Conservation (phyloP, 2,797 vertebrate genomes). For the Kryptopterus vitreolus region DNA sequence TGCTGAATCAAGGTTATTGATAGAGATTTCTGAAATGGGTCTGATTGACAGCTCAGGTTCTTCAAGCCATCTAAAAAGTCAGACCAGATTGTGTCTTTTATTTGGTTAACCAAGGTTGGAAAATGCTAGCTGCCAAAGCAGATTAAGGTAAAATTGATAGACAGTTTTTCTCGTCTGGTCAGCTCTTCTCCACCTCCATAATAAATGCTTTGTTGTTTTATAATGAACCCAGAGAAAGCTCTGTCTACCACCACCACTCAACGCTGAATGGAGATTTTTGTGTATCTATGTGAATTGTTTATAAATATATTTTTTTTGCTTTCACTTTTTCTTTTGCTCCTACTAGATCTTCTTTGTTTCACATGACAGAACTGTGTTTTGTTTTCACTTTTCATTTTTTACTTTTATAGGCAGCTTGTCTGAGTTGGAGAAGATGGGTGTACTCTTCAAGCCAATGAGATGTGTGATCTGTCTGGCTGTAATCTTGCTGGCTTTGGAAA, state of each 20-base stretch:
- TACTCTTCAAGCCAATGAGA: constrained; percentile 3
- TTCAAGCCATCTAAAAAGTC: background rate
- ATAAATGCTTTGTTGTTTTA: background rate
- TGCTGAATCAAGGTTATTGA: background rate
- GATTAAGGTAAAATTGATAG: background rate
- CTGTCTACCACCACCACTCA: background rate
- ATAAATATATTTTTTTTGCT: too few relatives aligned
- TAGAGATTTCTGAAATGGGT: background rate
- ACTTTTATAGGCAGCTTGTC: background rate
- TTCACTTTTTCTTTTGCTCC: too few relatives aligned
- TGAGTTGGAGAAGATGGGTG: constrained; percentile 34
- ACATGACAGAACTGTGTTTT: background rate
- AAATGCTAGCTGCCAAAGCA: background rate
- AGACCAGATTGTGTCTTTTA: background rate
- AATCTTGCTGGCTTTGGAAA: constrained; percentile 66
- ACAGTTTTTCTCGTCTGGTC: background rate
- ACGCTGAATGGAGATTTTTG: too few relatives aligned
- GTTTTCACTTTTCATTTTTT: constrained; percentile 5
- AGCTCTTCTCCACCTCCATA: background rate
- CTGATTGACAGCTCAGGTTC: background rate
- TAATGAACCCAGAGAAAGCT: background rate
- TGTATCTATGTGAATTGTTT: background rate
- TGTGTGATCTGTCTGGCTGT: constrained; percentile 29
- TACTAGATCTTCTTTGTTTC: too few relatives aligned
- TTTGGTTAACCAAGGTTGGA: background rate